phyloP scores from a whole-genome alignment of 2,888 invertebrate species.

The Theretra japonica region DNA sequence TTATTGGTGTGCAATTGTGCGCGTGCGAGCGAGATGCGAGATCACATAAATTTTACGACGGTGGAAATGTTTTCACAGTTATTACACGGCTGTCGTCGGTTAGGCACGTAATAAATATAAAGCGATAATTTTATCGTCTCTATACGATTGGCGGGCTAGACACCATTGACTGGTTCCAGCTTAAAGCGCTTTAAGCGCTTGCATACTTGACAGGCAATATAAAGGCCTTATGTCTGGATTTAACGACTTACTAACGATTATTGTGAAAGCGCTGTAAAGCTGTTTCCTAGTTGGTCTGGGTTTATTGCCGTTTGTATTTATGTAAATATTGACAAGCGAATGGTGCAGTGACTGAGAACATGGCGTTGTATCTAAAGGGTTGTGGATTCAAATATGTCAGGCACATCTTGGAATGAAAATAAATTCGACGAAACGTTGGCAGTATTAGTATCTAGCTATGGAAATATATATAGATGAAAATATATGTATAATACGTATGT shows the following conservation, averaged over 20 bases:
- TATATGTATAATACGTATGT: no score
- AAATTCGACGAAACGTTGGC: no score
- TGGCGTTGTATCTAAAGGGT: no score
- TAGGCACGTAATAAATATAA: constrained; percentile 19
- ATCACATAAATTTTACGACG: constrained; percentile 60
- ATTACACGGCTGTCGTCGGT: constrained; percentile 51
- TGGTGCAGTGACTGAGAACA: no score
- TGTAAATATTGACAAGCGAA: background rate
- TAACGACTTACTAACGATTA: constrained; percentile 26
- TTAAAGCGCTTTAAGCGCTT: constrained; percentile 18
- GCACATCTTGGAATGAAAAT: no score
- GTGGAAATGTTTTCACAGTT: constrained; percentile 66
- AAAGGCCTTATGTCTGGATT: constrained; percentile 20
- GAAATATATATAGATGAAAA: no score
- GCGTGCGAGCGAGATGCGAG: constrained; percentile 59
- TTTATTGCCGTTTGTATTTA: constrained; percentile 8
- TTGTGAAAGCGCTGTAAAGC: constrained; percentile 24
- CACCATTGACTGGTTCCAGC: constrained; percentile 15
- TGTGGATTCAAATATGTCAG: no score
- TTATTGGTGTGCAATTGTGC: constrained; percentile 76
- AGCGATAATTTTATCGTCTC: constrained; percentile 17
- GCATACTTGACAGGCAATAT: constrained; percentile 18
- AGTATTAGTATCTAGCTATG: no score
- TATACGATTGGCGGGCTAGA: constrained; percentile 11
- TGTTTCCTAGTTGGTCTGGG: constrained; percentile 7